Base-by-base conservation (phyloP, 2,797 vertebrate genomes). In the Microctenopoma steveboyesi region DNA sequence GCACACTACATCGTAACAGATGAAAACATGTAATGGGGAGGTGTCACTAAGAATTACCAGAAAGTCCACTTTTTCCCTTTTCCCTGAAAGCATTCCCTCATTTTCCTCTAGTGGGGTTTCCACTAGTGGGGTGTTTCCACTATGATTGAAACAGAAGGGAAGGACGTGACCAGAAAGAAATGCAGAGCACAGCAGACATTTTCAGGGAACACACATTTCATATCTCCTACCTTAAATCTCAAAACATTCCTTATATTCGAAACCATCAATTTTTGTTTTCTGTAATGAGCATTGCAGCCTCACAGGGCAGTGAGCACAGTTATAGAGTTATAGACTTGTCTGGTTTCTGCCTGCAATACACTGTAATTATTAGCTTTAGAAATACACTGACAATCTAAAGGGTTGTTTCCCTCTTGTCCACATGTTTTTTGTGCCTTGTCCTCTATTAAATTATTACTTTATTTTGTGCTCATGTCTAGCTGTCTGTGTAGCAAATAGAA, bases 351-450 rank as follows among this genome's bases (percentile, higher is more conserved):
- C 79, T 69, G 9, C 16, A 47, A n/a, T 11, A 18, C 59, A 61
- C 67, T 76, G 62, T 76, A 88, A 88, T 85, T 84, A 82, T 62
- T 22, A 47, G 25, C 64, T 81, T 70, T 64, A 54, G 65, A 74
- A 80, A 85, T 64, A 69, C 72, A 76, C 70, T 56, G 73, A 78
- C 70, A 64, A 55, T 70, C 47, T 45, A 56, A 66, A 55, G 60
- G 76, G 69, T 72, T 69, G 65, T 74, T 81, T 79, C 60, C 57
- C 42, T 75, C 69, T 56, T 40, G 42, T 71, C 69, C 59, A 7
- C 39, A 12, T 63, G 27, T 59, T 54, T 52, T 59, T 55, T 60
- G 66, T 54, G 63, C 57, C 45, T 76, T 15, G 9, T 27, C 18
- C 62, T 55, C 63, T 77, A 84, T 81, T n/a, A 67, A 74, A 63